Percentiles rank a stretch among this genome's conserved stretches.
These are phyloP conservation scores for Sinodicranocentrus sp. DNA, from an alignment of 2,888 invertebrate genomes.

Conservation along the genomic window DNA sequence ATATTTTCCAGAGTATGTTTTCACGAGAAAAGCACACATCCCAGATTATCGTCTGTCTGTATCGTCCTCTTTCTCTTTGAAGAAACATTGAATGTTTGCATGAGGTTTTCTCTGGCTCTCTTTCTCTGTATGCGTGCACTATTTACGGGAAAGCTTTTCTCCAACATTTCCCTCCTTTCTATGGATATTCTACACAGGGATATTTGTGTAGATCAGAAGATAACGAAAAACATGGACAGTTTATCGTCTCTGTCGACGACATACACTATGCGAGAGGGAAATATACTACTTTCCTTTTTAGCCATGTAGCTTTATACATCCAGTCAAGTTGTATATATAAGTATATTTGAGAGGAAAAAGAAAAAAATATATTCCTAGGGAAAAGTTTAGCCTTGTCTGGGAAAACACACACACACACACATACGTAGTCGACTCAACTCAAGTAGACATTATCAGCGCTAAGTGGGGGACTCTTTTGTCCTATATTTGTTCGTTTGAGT, in stretches of 20 bases:
- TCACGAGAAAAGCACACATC: neutral
- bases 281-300: too few relatives aligned
- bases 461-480: slow-evolving; percentile 58
- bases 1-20: too few relatives aligned
- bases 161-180: slow-evolving; percentile 7
- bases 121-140: too few relatives aligned
- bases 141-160: too few relatives aligned
- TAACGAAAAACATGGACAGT: slow-evolving; percentile 64
- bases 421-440: neutral
- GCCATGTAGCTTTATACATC: too few relatives aligned
- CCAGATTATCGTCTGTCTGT: neutral
- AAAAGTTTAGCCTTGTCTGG: too few relatives aligned
- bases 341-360: too few relatives aligned
- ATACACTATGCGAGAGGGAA: slow-evolving; percentile 42
- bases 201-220: slow-evolving; percentile 57
- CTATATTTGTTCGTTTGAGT: slow-evolving; percentile 54
- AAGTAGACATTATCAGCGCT: slow-evolving; percentile 43
- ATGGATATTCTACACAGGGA: neutral
- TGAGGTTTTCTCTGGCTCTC: too few relatives aligned
- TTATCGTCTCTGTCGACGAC: slow-evolving; percentile 65
- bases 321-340: too few relatives aligned
- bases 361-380: too few relatives aligned
- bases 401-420: neutral
- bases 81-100: too few relatives aligned
- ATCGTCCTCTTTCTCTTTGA: neutral